These are phyloP conservation scores for Caenorhabditis panamensis DNA, from an alignment of 2,888 invertebrate genomes.

Conservation along the genomic window DNA sequence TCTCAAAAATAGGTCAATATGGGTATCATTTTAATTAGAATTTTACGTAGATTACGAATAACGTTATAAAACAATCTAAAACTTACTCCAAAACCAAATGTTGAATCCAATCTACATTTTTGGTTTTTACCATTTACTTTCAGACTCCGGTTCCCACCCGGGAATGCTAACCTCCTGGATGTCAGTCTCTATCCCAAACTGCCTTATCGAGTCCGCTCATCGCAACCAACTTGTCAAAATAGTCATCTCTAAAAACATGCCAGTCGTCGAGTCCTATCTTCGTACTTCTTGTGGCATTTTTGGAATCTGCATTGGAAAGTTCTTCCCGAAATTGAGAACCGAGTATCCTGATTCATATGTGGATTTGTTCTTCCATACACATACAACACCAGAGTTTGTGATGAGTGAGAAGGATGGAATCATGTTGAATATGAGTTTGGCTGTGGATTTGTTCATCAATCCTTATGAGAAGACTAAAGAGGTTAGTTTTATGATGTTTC, in stretches of 20 bases:
- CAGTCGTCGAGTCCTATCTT: slow-evolving; percentile 63
- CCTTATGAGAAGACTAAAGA: slow-evolving; percentile 43
- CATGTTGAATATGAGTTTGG: slow-evolving; percentile 54
- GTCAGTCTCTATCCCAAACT: slow-evolving; percentile 71
- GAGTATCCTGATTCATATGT: slow-evolving; percentile 72
- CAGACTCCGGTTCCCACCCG: slow-evolving; percentile 59
- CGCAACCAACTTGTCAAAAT: slow-evolving; percentile 65
- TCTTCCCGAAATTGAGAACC: slow-evolving; percentile 69
- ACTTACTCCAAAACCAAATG: too few species aligned
- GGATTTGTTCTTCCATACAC: slow-evolving; percentile 73
- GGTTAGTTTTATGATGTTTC: too few species aligned
- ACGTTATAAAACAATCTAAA: too few species aligned
- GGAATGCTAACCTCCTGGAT: slow-evolving; percentile 76
- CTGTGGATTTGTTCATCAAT: slow-evolving; percentile 58
- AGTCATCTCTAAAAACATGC: slow-evolving; percentile 63
- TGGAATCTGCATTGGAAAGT: slow-evolving; percentile 73
- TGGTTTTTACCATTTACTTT: background rate
- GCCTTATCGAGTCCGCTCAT: slow-evolving; percentile 73
- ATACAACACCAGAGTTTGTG: slow-evolving; percentile 31
- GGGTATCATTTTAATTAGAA: too few species aligned
- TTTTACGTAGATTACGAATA: too few species aligned
- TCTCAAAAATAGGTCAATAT: too few species aligned
- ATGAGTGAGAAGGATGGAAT: slow-evolving; percentile 39
- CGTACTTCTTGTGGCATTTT: slow-evolving; percentile 70
- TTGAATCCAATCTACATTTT: background rate